Base-by-base conservation (phyloP, 2,797 vertebrate genomes). In the Melanotaenia trifasciata region DNA sequence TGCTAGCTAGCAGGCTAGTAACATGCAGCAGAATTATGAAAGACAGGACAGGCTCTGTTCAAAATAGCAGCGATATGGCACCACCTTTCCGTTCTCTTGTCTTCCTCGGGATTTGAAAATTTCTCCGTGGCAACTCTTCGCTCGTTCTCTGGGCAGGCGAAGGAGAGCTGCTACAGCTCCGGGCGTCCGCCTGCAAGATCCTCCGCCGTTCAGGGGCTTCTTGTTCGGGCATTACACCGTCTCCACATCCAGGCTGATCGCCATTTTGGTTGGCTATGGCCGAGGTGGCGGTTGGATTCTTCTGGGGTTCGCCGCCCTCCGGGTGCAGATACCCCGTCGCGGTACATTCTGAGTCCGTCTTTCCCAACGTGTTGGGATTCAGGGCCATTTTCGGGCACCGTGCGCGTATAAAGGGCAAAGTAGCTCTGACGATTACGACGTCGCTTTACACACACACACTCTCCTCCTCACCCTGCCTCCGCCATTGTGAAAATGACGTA, bases 401-500 rank as follows among this genome's bases (percentile, higher is more conserved):
- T 86, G 87, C 89, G 86, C 91, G 84, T 85, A 72, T 58, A 75
- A 77, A 78, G 84, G 88, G 84, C 87, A 75, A 84, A 89, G 83
- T 84, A 90, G 78, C 80, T 89, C 53, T 83, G 86, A 87, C 76
- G 87, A 90, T 92, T 88, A 86, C 85, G 87, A 89, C 87, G 84
- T 90, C 91, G 91, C 93, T 94, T 90, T 85, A 84, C 87, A 80
- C 83, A 91, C 81, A 89, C 81, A 89, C 90, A 79, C 85, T 90
- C 84, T 88, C 78, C 94, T 95, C 86, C 91, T 95, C 94, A 95
- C 83, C 94, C 94, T 91, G 93, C 93, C 94, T 94, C 95, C 95
- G 95, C 95, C 94, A 95, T 95, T 94, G 93, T 95, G 94, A 92
- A 92, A 94, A 93, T 95, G 95, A 95, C 95, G 95, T 95, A 92